A percentile compares a stretch with the other conserved stretches of the same genome.
Conservation (phyloP, 1,140 invertebrate species). For the Orchestia grillus region DNA sequence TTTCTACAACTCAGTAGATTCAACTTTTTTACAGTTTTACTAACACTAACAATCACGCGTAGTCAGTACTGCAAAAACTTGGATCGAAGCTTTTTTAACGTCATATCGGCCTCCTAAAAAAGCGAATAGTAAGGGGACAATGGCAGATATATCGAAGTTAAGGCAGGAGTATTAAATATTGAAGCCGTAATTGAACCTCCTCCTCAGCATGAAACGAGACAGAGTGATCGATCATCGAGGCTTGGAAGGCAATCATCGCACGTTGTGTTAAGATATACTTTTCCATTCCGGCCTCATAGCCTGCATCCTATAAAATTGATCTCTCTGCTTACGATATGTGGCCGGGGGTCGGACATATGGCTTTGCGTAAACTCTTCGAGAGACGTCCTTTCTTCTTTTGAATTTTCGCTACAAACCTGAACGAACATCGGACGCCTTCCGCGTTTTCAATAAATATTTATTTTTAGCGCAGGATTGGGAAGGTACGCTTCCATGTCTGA, state of each 20-base stretch:
- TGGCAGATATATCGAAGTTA: background rate
- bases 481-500: background rate
- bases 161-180: background rate
- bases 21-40: background rate
- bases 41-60: background rate
- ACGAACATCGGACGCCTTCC: background rate
- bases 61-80: background rate
- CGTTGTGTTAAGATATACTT: background rate
- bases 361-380: background rate
- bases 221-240: background rate
- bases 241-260: background rate
- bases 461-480: background rate
- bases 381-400: background rate
- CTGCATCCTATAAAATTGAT: background rate
- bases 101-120: background rate
- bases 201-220: background rate
- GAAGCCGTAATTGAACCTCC: background rate
- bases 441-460: background rate
- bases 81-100: background rate
- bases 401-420: background rate
- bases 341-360: background rate
- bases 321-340: background rate
- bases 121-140: background rate
- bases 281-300: background rate
- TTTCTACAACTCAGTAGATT: background rate